Percentiles rank a stretch among this genome's conserved stretches.
Evolutionary conservation across 2,888 invertebrate genomes (phyloP).

Genomic region (Cremastinae sp.): DNA sequence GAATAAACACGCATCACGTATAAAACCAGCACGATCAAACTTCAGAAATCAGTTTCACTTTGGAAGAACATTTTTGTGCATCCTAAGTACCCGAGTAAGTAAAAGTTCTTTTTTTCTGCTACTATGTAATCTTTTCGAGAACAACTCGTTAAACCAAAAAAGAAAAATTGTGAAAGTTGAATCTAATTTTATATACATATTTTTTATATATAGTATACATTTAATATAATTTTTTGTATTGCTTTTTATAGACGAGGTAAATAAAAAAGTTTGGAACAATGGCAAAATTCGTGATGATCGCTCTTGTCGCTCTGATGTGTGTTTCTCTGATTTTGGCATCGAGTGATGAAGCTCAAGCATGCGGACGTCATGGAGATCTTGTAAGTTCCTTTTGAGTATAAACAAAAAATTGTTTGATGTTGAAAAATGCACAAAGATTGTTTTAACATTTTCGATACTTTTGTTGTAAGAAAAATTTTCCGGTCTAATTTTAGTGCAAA

Average conservation of each 20-base stretch:
- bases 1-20: too few relatives aligned
- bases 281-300: slow-evolving; percentile 67
- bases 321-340: slow-evolving; percentile 67
- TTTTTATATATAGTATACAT: not conserved
- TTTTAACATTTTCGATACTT: not conserved
- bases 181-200: too few relatives aligned
- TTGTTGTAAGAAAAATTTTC: not conserved
- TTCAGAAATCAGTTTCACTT: too few relatives aligned
- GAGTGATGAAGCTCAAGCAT: slow-evolving; percentile 48
- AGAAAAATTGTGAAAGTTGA: too few relatives aligned
- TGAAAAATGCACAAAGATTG: not conserved
- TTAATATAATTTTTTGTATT: slow-evolving; percentile 9
- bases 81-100: too few relatives aligned
- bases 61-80: too few relatives aligned
- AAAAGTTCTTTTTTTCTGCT: too few relatives aligned
- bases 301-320: slow-evolving; percentile 66
- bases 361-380: slow-evolving; percentile 72
- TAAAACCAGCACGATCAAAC: too few relatives aligned
- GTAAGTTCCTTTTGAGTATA: slow-evolving; percentile 67
- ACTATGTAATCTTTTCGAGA: too few relatives aligned
- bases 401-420: not conserved
- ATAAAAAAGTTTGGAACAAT: slow-evolving; percentile 59
- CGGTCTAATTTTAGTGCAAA: slow-evolving; percentile 7
- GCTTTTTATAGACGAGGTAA: not conserved
- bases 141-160: too few relatives aligned